phyloP scores from a whole-genome alignment of 2,888 invertebrate genomes.

The Diploptera punctata region DNA sequence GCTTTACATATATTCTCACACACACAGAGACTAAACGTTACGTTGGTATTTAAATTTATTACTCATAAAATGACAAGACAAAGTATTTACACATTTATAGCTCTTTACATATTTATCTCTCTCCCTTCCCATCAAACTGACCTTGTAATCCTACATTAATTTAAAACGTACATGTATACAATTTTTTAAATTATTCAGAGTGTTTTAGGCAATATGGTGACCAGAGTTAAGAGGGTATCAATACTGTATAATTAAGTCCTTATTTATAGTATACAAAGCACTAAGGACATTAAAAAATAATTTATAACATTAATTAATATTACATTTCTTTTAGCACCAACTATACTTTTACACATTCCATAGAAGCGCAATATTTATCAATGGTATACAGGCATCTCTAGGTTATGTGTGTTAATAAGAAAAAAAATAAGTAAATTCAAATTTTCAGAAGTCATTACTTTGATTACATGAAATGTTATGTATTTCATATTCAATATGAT shows the following conservation, averaged over 20 bases:
- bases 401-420: too few relatives aligned
- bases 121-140: background rate
- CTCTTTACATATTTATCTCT: background rate
- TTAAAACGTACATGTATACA: background rate
- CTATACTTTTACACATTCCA: too few relatives aligned
- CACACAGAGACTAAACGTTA: background rate
- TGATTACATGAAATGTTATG: too few relatives aligned
- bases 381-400: too few relatives aligned
- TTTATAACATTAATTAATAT: too few relatives aligned
- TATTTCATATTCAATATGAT: too few relatives aligned
- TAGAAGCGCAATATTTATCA: too few relatives aligned
- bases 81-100: slow-evolving; percentile 3
- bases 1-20: background rate
- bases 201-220: background rate
- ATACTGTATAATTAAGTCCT: background rate
- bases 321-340: too few relatives aligned
- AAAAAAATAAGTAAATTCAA: too few relatives aligned
- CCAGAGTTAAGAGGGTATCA: background rate
- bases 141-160: background rate
- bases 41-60: background rate
- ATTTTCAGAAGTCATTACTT: too few relatives aligned
- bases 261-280: background rate
- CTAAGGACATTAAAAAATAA: background rate
- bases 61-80: slow-evolving; percentile 8
- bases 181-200: background rate